Conservation (phyloP, 2,113 vertebrate species). For the Cynoglossus semilaevis region DNA sequence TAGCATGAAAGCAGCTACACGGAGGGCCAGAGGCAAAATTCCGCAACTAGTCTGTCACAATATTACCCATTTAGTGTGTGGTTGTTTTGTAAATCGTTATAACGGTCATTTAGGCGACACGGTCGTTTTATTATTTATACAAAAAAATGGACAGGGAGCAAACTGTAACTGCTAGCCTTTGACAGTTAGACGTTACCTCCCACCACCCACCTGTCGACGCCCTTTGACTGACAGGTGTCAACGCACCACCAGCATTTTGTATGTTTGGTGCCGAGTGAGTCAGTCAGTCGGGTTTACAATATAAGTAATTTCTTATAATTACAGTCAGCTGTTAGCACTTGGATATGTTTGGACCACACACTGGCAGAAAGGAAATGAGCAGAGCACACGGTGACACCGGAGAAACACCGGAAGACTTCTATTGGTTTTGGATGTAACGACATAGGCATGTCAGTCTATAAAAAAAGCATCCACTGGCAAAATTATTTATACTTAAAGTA, state of each 20-base stretch:
- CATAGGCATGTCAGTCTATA: no score
- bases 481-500: no score
- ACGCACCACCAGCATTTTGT: neutral
- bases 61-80: neutral
- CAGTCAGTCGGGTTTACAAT: neutral
- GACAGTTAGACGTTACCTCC: slow-evolving; percentile 13
- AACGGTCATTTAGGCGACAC: neutral
- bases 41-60: neutral
- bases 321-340: neutral
- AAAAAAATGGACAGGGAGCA: neutral
- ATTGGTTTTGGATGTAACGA: no score
- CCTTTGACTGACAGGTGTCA: slow-evolving; percentile 42
- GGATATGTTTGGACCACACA: neutral
- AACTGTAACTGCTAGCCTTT: slow-evolving; percentile 1
- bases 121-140: neutral
- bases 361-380: no score
- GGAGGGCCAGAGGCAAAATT: slow-evolving; percentile 35
- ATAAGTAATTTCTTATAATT: neutral
- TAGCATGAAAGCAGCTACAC: slow-evolving; percentile 26
- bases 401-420: no score
- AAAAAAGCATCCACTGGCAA: no score
- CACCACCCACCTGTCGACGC: slow-evolving; percentile 43
- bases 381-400: no score
- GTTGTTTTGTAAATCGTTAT: neutral
- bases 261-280: neutral